phyloP scores from a whole-genome alignment of 2,113 vertebrate genomes.

The Phyllostomus hastatus region DNA sequence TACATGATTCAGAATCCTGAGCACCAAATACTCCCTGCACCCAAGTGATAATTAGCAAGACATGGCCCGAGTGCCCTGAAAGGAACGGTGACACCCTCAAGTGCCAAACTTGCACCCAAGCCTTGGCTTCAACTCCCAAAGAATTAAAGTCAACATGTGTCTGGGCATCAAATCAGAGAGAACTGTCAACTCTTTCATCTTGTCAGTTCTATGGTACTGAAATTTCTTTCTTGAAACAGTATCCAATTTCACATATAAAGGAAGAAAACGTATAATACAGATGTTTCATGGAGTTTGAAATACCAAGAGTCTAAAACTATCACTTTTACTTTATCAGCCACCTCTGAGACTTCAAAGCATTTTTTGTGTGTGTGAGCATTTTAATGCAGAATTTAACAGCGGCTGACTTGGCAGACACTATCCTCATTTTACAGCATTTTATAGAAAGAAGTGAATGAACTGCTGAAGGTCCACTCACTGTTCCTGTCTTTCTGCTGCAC shows the following conservation, averaged over 20 bases:
- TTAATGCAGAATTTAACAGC: constrained; percentile 23
- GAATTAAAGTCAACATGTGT: constrained; percentile 54
- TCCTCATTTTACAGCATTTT: not conserved
- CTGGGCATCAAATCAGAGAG: constrained; percentile 73
- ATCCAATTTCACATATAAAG: constrained; percentile 68
- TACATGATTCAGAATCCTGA: not conserved
- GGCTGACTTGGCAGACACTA: not conserved
- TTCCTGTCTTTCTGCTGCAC: not conserved
- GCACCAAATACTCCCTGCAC: not conserved
- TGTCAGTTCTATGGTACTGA: constrained; percentile 46
- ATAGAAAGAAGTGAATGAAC: not conserved
- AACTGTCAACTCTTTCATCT: constrained; percentile 54
- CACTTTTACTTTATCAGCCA: constrained; percentile 50
- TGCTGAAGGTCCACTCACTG: not conserved
- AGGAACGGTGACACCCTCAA: not conserved
- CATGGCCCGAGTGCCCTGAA: not conserved
- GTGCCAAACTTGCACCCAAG: constrained; percentile 38
- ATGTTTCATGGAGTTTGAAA: constrained; percentile 64
- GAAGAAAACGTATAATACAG: constrained; percentile 56
- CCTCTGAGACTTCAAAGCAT: constrained; percentile 62
- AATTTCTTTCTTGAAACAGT: constrained; percentile 61
- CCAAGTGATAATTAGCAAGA: not conserved
- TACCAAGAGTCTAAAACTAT: constrained; percentile 28
- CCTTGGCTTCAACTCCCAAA: constrained; percentile 8
- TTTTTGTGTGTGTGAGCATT: not conserved